Evolutionary conservation across 2,888 invertebrate species (phyloP).

Genomic region (Drosophila anceps): DNA sequence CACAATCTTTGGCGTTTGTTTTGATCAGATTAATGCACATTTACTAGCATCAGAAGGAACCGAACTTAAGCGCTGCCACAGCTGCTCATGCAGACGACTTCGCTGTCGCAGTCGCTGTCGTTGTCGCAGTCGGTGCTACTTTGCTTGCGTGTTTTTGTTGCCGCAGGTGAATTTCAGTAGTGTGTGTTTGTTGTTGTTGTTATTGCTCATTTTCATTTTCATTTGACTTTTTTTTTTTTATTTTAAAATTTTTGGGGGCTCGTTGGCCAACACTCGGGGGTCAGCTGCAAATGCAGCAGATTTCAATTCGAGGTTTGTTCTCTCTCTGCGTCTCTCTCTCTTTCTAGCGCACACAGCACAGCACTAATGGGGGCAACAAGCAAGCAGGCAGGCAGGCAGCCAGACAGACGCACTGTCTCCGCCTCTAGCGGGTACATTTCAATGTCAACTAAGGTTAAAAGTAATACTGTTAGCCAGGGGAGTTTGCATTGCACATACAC

Average conservation of each 20-base stretch:
- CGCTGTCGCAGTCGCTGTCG: conserved; percentile 1
- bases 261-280: conserved; percentile 13
- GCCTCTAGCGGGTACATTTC: conserved; percentile 80
- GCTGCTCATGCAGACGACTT: conserved; percentile 17
- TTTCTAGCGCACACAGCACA: conserved; percentile 59
- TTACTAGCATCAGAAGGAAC: conserved; percentile 29
- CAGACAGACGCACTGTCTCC: conserved; percentile 60
- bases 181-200: conserved; percentile 9
- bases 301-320: conserved; percentile 26
- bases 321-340: conserved; percentile 57
- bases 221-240: neutral
- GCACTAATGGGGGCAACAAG: conserved; percentile 17
- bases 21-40: conserved; percentile 56
- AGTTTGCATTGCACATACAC: conserved; percentile 62
- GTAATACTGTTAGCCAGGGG: conserved; percentile 59
- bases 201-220: conserved; percentile 22
- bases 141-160: conserved; percentile 43
- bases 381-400: conserved; percentile 24
- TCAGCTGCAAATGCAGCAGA: conserved; percentile 18
- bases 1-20: conserved; percentile 50
- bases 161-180: conserved; percentile 22
- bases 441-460: conserved; percentile 86
- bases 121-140: conserved; percentile 13
- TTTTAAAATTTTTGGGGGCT: conserved; percentile 13
- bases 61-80: conserved; percentile 28